A percentile compares a stretch with the other conserved stretches of the same genome.
Conservation (phyloP, 2,888 invertebrate genomes). For the Ophion slaviceki region DNA sequence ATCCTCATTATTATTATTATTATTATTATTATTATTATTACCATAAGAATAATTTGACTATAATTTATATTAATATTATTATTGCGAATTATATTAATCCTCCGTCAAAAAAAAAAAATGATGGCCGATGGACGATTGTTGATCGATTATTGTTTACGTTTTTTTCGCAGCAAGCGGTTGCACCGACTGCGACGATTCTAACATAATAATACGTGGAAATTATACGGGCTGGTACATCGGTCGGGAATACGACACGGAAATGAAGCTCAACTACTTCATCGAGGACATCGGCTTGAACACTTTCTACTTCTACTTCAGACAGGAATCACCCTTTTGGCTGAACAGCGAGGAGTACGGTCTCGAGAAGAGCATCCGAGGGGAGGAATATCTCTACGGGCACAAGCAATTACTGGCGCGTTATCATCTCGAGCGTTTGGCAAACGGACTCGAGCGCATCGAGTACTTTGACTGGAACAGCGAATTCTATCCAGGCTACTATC, state of each 20-base stretch:
- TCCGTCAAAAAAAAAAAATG: neutral
- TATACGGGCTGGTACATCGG: conserved; percentile 86
- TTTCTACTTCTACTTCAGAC: conserved; percentile 88
- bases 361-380: conserved; percentile 83
- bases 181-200: conserved; percentile 78
- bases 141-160: neutral
- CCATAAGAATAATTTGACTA: too few species aligned
- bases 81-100: too few species aligned
- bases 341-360: conserved; percentile 84
- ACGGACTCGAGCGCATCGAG: conserved; percentile 84
- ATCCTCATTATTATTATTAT: too few species aligned
- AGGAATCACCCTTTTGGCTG: conserved; percentile 88
- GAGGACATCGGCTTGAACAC: conserved; percentile 89
- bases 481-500: conserved; percentile 85
- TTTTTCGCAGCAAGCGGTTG: conserved; percentile 68
- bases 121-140: neutral
- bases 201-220: conserved; percentile 85
- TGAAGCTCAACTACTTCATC: conserved; percentile 88
- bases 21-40: too few species aligned
- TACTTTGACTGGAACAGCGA: conserved; percentile 84
- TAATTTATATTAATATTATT: too few species aligned
- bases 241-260: conserved; percentile 85
- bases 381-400: conserved; percentile 84
- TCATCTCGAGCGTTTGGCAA: conserved; percentile 85
- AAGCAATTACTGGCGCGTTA: conserved; percentile 84